Percentiles rank a stretch among this genome's conserved stretches.
These are phyloP conservation scores for Furcifer pardalis DNA, from an alignment of 2,797 vertebrate species.

Conservation along the genomic window DNA sequence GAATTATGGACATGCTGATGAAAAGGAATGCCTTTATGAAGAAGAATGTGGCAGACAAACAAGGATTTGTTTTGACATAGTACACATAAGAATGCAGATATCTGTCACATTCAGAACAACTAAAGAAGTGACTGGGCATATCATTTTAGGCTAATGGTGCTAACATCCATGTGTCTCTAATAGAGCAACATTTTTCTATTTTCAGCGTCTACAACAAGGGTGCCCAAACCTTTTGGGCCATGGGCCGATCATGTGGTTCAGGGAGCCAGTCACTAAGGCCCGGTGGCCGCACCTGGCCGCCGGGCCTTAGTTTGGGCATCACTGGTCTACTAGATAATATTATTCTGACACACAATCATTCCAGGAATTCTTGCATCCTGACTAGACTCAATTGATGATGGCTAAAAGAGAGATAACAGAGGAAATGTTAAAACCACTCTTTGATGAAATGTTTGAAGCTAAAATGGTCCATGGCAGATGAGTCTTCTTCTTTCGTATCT, in stretches of 20 bases:
- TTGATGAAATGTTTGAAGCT: constrained; percentile 10
- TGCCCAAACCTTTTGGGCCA: too few relatives aligned
- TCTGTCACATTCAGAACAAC: not conserved
- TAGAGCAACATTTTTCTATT: not conserved
- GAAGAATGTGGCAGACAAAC: constrained; percentile 15
- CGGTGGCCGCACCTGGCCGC: too few relatives aligned
- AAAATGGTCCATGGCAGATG: not conserved
- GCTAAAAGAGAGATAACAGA: not conserved
- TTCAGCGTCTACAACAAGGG: constrained; percentile 1
- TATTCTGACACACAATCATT: not conserved
- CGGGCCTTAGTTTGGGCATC: too few relatives aligned
- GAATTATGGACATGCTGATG: not conserved
- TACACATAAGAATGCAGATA: not conserved
- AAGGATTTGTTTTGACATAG: not conserved
- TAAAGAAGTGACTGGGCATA: not conserved
- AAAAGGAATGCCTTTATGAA: not conserved
- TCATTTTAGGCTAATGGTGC: not conserved
- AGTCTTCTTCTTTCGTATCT: too few relatives aligned
- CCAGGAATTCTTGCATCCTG: not conserved
- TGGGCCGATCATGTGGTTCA: too few relatives aligned
- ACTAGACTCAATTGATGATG: not conserved
- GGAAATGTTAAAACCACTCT: not conserved
- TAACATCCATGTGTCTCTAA: not conserved
- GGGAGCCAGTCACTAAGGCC: too few relatives aligned
- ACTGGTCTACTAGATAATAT: not conserved